Evolutionary conservation across 2,888 invertebrate species (phyloP), one percentile per base, ranked within the genome.

Genomic region (Terebella lapidaria): DNA sequence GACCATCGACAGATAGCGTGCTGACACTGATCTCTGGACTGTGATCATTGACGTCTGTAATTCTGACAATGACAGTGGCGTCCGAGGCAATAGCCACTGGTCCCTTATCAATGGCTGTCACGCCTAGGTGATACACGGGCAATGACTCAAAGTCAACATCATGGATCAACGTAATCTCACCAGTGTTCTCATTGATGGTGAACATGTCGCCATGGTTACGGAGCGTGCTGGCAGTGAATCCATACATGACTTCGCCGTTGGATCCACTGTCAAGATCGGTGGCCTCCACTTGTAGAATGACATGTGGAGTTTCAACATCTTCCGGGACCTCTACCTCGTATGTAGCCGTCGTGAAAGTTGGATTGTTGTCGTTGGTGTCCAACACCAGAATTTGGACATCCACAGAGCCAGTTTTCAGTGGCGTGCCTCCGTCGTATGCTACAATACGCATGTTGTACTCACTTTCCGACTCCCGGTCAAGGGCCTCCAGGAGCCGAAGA

Each of bases 11-110:
- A 20, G 58, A 49, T 26, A 68, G 56, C 3, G 68, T 62, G 53
- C 62, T 67, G 4, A 68, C 56, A 27, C 42, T 57, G 47, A 68
- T 65, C 18, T 56, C 26, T 1, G 68, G 68, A 1, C 59, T 49
- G 53, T 69, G 57, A 57, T 69, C 69, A 42, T 69, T 69, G 42
- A 64, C 52, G 51, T 69, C 66, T 20, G 57, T n/a, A 26, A 69
- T 61, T 2, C 54, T 27, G 2, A 69, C 62, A 18, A 69, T 42
- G 4, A 69, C 63, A 10, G 58, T 58, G 26, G 61, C 65, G 25
- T 69, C 66, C 1, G 58, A 62, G 3, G 64, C 59, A 10, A 66
- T 20, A 1, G 67, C 60, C 26, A 59, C 62, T 1, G 67, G 61
- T 2, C 69, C 67, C 22, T 47, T 56, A 54, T 69, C 69, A 5